These are phyloP conservation scores for Ophraella communa DNA, from an alignment of 2,888 invertebrate genomes.

Conservation along the genomic window DNA sequence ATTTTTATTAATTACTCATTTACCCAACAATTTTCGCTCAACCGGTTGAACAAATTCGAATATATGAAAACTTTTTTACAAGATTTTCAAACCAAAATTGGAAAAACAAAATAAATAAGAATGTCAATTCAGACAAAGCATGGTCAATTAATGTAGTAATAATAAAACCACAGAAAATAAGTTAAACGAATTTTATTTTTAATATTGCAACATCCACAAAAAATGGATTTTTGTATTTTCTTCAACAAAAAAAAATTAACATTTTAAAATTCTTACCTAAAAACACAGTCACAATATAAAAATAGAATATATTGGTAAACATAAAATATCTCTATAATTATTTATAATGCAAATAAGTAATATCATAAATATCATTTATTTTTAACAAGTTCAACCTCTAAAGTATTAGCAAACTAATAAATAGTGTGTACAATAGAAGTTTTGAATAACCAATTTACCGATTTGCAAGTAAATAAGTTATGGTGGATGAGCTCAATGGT, in stretches of 20 bases:
- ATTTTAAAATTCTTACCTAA: constrained; percentile 26
- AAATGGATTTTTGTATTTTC: constrained; percentile 4
- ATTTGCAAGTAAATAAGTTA: not conserved
- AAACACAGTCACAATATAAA: constrained; percentile 38
- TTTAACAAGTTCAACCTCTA: constrained; percentile 33
- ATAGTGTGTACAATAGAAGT: constrained; percentile 14
- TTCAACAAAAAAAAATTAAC: constrained; percentile 20
- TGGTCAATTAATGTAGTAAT: no score
- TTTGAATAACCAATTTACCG: constrained; percentile 23
- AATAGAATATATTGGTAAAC: constrained; percentile 36
- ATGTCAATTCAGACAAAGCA: no score
- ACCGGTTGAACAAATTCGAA: no score
- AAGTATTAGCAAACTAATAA: constrained; percentile 14
- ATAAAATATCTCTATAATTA: constrained; percentile 26
- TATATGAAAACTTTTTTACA: no score
- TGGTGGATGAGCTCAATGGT: not conserved
- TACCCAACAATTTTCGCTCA: no score
- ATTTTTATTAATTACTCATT: no score
- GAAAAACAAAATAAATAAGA: no score
- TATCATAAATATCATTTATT: constrained; percentile 31
- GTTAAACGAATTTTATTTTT: constrained; percentile 32
- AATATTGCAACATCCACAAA: constrained; percentile 30
- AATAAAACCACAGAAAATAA: no score
- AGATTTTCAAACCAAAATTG: no score
- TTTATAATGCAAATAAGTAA: constrained; percentile 23